Evolutionary conservation across 1,140 invertebrate genomes (phyloP), one percentile per base, ranked within the genome.

Genomic region (Drosophila biarmipes): DNA sequence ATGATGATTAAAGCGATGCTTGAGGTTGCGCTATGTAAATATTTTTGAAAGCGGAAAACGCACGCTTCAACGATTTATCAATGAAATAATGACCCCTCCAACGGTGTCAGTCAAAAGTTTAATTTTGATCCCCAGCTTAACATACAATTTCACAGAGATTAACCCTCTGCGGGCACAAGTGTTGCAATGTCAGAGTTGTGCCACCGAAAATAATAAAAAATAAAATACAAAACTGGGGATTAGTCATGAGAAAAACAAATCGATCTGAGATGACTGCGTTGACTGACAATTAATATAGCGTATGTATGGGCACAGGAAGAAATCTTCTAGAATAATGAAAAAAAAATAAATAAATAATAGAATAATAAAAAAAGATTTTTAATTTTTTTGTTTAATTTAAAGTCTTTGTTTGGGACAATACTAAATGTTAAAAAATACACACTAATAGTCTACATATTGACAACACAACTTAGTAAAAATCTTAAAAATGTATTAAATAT

Each of bases 61-160:
- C 73, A 81, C 68, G 73, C 81, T 61, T 49, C 34, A 11, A 29
- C 67, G 40, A 81, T 85, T 78, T 87, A 81, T 85, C 73, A 85
- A 43, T 66, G 52, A 49, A 63, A 82, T 79, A 82, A 79, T 84
- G 79, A 78, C 73, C 73, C 66, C 62, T 66, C 74, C 53, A 43
- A 31, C 43, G 62, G 34, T 63, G 68, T 77, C 64, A 61, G 80
- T 84, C 56, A 85, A 75, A 75, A 72, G 27, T 35, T 72, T 63
- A 45, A 58, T 62, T 49, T 62, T 66, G 57, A 43, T 61, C 54
- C 54, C 56, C 42, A 63, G 55, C 57, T 46, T 45, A 43, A 45
- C 66, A 81, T 54, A 53, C 66, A 81, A 87, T 85, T 73, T 85
- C 69, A 72, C 64, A 81, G 54, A 87, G 78, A 86, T 85, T 85